A percentile compares a stretch with the other conserved stretches of the same genome.
phyloP scores from a whole-genome alignment of 2,797 vertebrate species.

The Glyptemys insculpta region DNA sequence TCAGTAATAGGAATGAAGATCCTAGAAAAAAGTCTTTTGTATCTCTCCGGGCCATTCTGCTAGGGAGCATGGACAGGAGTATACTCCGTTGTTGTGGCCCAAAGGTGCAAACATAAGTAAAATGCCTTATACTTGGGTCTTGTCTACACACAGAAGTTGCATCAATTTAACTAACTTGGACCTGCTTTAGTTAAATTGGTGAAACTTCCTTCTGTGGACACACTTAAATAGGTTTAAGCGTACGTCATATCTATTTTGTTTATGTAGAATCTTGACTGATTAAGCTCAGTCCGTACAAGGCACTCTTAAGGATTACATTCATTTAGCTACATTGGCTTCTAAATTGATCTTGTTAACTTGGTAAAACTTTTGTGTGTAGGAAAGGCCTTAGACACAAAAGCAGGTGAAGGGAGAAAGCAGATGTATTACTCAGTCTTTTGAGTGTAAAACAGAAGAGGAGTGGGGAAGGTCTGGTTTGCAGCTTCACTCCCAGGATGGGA shows the following conservation, averaged over 20 bases:
- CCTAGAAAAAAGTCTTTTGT: not conserved
- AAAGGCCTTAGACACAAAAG: not conserved
- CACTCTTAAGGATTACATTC: not conserved
- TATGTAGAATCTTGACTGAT: not conserved
- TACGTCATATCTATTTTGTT: not conserved
- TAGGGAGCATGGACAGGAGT: not conserved
- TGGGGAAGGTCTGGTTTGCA: not conserved
- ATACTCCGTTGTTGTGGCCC: not conserved
- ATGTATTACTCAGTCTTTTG: not conserved
- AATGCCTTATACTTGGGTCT: not conserved
- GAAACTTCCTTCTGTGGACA: not conserved
- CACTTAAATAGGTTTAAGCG: not conserved
- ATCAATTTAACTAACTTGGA: not conserved
- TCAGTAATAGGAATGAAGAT: not conserved
- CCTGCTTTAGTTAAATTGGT: not conserved
- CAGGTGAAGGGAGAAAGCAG: not conserved
- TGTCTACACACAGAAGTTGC: not conserved
- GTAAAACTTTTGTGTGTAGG: not conserved
- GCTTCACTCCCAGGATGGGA: conserved; percentile 14
- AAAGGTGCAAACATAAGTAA: not conserved
- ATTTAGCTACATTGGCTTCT: not conserved
- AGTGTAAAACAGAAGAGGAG: not conserved
- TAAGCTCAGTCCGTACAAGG: not conserved
- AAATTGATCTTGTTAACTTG: not conserved
- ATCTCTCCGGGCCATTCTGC: not conserved